Base-by-base conservation (phyloP, 1,140 invertebrate species). In the Drosophila athabasca region DNA sequence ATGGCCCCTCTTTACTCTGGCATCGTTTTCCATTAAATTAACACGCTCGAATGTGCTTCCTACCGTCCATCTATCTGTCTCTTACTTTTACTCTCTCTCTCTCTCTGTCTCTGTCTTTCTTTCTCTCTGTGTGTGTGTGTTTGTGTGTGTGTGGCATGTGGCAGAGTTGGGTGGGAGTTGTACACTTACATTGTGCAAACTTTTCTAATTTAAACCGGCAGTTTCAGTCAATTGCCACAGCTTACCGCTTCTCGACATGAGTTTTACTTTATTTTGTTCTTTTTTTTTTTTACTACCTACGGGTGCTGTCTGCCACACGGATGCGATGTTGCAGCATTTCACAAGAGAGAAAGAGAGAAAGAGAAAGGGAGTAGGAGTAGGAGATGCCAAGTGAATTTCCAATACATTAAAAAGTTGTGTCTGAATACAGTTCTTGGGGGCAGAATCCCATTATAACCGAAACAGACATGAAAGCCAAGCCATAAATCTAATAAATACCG, bases 121-220 rank as follows among this genome's bases (percentile, higher is more conserved):
- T 8, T 39, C 39, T 52, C 29, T 58, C 6, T 58, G 31, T 41
- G 22, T 59, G 55, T 57, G 13, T 61, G 15, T 15, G 41, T 49
- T 55, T 61, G 13, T 57, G 35, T 59, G 6, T 62, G 31, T 19
- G 52, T 57, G 67, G 35, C 35, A 39, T 39, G 35, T 39, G 35
- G 35, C 35, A 35, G 39, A 39, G 44, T 39, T 49, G 17, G 61
- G 59, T 48, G 9, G 64, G 46, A 75, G 61, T 80, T 80, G 77
- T 83, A 75, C 71, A 75, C 68, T 71, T 83, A 83, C 81, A 84
- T 84, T 84, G 82, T 84, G 81, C 60, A 84, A 85, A 85, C 81
- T 85, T 85, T 85, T 85, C 81, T 85, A 85, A 85, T 85, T 85
- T 85, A 85, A 85, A 87, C 81, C 82, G 81, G 81, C 81, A 85